phyloP scores from a whole-genome alignment of 1,140 invertebrate species.

The Pogonus chalceus region DNA sequence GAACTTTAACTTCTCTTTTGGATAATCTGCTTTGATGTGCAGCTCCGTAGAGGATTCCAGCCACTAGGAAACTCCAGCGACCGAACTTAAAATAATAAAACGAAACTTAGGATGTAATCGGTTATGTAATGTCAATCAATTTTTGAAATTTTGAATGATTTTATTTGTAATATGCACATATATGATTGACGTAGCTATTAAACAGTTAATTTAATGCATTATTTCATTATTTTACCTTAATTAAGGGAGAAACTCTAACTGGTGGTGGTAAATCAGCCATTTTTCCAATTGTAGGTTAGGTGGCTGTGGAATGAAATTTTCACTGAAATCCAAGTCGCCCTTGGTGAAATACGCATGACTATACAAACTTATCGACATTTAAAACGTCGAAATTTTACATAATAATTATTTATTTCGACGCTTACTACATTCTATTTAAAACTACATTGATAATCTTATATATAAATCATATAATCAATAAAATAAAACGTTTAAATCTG shows the following conservation, averaged over 20 bases:
- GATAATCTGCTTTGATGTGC: constrained; percentile 55
- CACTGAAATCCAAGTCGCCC: neutral
- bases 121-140: neutral
- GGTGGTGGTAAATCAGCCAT: constrained; percentile 49
- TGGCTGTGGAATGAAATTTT: constrained; percentile 7
- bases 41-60: constrained; percentile 58
- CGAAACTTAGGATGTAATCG: constrained; percentile 1
- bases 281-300: constrained; percentile 18
- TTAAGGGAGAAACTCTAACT: constrained; percentile 59
- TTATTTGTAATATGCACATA: no score
- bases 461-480: no score
- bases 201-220: neutral
- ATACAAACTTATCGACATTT: no score
- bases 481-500: no score
- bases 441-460: constrained; percentile 4
- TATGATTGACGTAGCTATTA: neutral
- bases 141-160: no score
- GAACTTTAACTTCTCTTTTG: constrained; percentile 51
- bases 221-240: constrained; percentile 45
- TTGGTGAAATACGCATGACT: neutral
- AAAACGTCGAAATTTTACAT: constrained; percentile 5
- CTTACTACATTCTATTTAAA: neutral
- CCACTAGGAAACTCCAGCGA: constrained; percentile 57
- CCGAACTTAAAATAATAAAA: constrained; percentile 45
- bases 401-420: neutral